A percentile compares a stretch with the other conserved stretches of the same genome.
Conservation (phyloP, 2,113 vertebrate species). For the Nothocercus nigrocapillus region DNA sequence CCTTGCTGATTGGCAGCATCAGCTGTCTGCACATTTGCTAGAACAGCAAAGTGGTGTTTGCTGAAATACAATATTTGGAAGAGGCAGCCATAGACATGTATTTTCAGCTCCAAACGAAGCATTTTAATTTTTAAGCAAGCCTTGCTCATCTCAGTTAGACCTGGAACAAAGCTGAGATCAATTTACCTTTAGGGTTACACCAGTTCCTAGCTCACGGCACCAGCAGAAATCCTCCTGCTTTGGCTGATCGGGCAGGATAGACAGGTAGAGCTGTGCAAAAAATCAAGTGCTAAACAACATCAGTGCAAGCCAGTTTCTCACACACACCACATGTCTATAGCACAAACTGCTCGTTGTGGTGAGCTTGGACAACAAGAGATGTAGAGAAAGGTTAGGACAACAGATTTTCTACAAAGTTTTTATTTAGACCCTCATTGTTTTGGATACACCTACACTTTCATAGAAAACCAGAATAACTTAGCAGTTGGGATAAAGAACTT, state of each 20-base stretch:
- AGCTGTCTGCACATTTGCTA: not conserved
- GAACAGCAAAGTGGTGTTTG: not conserved
- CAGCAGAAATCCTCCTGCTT: not conserved
- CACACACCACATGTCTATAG: not conserved
- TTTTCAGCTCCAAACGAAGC: not conserved
- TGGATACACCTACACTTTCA: not conserved
- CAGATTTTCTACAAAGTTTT: not conserved
- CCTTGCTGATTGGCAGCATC: not conserved
- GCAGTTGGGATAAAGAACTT: not conserved
- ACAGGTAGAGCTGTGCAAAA: not conserved
- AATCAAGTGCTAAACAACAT: not conserved
- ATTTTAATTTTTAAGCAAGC: conserved; percentile 8
- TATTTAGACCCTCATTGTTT: not conserved
- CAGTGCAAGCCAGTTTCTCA: not conserved
- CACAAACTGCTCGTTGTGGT: not conserved
- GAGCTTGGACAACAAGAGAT: fast-evolving
- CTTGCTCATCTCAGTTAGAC: not conserved
- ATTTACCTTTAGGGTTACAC: not conserved
- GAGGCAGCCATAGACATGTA: not conserved
- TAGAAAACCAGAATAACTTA: not conserved
- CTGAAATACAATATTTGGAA: not conserved
- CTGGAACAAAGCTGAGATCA: not conserved
- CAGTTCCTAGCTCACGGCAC: not conserved
- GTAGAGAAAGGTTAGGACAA: not conserved
- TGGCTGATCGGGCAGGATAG: not conserved